phyloP scores from a whole-genome alignment of 2,888 invertebrate species.

The Pseudococcus longispinus region DNA sequence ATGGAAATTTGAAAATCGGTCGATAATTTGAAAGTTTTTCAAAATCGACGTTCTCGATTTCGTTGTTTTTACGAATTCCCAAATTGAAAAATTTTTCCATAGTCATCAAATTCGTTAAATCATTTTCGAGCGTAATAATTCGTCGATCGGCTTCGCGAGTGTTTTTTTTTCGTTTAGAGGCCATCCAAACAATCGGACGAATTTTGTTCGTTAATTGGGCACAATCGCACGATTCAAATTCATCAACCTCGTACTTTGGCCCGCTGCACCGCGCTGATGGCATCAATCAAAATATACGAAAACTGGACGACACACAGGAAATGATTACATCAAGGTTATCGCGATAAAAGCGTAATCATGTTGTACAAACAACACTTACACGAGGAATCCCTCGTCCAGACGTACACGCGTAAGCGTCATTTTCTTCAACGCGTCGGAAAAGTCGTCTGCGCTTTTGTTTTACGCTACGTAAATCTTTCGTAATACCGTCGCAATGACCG shows the following conservation, averaged over 20 bases:
- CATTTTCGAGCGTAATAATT: neutral
- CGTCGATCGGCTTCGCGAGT: neutral
- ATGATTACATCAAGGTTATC: conserved; percentile 26
- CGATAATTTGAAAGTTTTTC: too few relatives aligned
- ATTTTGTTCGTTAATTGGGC: neutral
- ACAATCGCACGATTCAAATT: neutral
- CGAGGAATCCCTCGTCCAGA: neutral
- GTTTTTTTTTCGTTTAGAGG: neutral
- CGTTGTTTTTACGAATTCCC: neutral
- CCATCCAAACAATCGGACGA: neutral
- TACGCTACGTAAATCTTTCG: neutral
- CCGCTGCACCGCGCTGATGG: neutral
- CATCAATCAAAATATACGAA: conserved; percentile 15
- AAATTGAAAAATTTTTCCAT: neutral
- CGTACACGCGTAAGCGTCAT: neutral
- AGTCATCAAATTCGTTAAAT: neutral
- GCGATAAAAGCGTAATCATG: conserved; percentile 30
- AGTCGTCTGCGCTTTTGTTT: neutral
- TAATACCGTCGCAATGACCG: neutral
- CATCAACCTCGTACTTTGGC: neutral
- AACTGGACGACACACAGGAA: conserved; percentile 11
- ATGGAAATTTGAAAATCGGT: too few relatives aligned
- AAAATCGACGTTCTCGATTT: neutral
- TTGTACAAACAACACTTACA: neutral
- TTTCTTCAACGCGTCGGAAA: neutral